phyloP scores from a whole-genome alignment of 2,113 vertebrate genomes.

The Circaetus gallicus region DNA sequence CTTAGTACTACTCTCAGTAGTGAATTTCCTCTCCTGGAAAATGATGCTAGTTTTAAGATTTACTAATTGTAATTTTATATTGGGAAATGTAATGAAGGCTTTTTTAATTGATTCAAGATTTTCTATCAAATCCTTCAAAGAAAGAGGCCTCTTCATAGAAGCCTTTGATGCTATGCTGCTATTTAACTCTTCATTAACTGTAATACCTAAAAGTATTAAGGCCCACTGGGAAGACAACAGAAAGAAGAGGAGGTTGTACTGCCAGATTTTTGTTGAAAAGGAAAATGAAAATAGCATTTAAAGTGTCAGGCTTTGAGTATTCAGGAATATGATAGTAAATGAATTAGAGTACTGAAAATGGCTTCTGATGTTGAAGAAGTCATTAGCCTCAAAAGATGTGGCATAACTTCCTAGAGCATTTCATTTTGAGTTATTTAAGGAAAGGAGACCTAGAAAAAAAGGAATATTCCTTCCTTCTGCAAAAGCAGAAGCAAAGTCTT shows the following conservation, averaged over 20 bases:
- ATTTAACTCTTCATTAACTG: not conserved
- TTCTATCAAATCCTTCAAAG: not conserved
- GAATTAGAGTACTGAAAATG: not conserved
- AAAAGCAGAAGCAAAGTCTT: not conserved
- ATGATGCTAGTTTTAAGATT: not conserved
- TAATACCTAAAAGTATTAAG: not conserved
- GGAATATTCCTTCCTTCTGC: not conserved
- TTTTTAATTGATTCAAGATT: not conserved
- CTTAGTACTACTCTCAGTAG: not conserved
- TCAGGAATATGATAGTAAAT: not conserved
- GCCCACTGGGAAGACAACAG: not conserved
- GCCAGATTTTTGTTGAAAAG: not conserved
- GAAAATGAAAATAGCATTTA: not conserved
- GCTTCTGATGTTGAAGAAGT: not conserved
- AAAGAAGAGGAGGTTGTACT: not conserved
- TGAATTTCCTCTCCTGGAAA: not conserved
- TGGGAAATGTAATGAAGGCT: not conserved
- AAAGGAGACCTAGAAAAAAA: not conserved
- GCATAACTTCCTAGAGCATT: not conserved
- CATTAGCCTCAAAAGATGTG: not conserved
- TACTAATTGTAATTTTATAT: not conserved
- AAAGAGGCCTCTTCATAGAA: not conserved
- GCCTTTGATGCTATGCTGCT: not conserved
- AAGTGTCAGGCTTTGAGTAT: not conserved
- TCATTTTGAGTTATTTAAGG: not conserved